phyloP scores from a whole-genome alignment of 2,797 vertebrate genomes.

The Esox lucius region DNA sequence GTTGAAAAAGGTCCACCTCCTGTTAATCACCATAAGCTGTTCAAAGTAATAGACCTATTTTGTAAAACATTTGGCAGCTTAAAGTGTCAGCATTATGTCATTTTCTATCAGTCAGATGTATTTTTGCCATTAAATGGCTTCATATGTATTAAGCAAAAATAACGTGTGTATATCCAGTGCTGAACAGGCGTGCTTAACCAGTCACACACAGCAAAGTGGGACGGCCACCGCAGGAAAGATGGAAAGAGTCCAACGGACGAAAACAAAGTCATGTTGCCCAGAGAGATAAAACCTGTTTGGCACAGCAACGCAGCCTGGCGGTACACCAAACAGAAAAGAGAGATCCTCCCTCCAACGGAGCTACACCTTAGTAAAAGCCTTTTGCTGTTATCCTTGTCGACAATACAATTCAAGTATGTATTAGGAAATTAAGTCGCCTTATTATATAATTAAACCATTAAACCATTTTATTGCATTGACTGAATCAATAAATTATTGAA shows the following conservation, averaged over 20 bases:
- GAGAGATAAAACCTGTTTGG: neutral
- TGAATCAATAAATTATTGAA: neutral
- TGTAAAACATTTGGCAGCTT: constrained; percentile 1
- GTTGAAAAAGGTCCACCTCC: too few species aligned
- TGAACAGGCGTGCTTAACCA: neutral
- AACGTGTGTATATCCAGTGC: neutral
- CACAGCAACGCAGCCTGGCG: neutral
- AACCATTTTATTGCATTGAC: neutral
- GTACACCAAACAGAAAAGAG: neutral
- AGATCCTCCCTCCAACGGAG: neutral
- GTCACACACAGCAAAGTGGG: neutral
- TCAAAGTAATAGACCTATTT: neutral
- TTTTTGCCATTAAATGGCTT: neutral
- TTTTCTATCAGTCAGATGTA: neutral
- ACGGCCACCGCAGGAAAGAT: neutral
- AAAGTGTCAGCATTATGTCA: neutral
- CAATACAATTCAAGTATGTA: neutral
- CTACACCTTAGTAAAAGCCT: neutral
- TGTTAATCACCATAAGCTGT: too few species aligned
- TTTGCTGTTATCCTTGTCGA: neutral
- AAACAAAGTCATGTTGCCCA: constrained; percentile 3
- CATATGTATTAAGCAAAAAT: neutral
- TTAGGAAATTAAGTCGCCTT: neutral
- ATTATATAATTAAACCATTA: neutral
- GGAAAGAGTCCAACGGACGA: neutral